phyloP scores from a whole-genome alignment of 1,140 invertebrate species.

The Wiebesia pumilae region DNA sequence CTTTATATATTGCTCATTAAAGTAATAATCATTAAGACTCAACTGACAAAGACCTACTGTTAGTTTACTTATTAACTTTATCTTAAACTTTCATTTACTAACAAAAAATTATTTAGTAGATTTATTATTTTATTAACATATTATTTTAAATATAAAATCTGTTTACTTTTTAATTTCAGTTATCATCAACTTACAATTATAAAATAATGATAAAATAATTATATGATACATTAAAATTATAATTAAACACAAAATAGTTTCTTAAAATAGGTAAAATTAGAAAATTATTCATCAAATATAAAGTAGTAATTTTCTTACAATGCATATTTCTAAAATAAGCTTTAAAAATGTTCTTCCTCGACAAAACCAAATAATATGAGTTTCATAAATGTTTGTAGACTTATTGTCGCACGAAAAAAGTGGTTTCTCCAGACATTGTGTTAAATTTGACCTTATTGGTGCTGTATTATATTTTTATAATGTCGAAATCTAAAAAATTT shows the following conservation, averaged over 20 bases:
- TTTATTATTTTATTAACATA: neutral
- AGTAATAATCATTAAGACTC: neutral
- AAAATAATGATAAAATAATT: neutral
- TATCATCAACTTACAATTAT: neutral
- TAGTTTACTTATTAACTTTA: neutral
- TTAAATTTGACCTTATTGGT: too few species aligned
- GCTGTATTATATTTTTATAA: too few species aligned
- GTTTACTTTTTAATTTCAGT: neutral
- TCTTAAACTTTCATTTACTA: neutral
- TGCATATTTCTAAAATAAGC: neutral
- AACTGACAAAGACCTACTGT: neutral
- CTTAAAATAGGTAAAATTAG: neutral
- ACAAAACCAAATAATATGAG: neutral
- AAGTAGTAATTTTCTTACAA: neutral
- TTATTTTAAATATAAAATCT: neutral
- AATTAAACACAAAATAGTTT: neutral
- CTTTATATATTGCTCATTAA: neutral
- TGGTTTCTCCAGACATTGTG: too few species aligned
- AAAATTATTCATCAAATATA: neutral
- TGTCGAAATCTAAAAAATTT: too few species aligned
- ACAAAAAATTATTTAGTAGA: neutral
- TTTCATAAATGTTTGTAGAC: too few species aligned
- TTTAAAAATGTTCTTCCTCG: too few species aligned
- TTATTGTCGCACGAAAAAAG: too few species aligned
- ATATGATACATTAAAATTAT: neutral